Evolutionary conservation across 2,888 invertebrate genomes (phyloP), one percentile per base, ranked within the genome.

Genomic region (Boloria euphrosyne): DNA sequence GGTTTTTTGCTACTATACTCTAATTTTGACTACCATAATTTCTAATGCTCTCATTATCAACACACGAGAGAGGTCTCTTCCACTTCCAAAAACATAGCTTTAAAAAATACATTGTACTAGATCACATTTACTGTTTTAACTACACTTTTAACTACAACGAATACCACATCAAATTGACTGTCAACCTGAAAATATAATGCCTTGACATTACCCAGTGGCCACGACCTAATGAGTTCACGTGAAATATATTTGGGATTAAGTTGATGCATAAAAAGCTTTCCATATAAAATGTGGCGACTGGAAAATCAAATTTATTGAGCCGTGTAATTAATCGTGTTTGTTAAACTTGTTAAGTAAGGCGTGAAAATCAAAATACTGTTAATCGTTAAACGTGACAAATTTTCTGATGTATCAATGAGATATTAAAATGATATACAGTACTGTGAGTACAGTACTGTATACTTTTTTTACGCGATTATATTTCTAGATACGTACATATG

Each of bases 231-330:
- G 62, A 58, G 57, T 58, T 66, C 52, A 62, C 60, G 62, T 66
- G 47, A 59, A 65, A 59, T 65, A 59, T 52, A 52, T 58, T 52
- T n/a, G 53, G 66, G 52, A 66, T 62, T 58, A 58, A 59, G 66
- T 59, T 62, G 62, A 53, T 57, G 43, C 47, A 58, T 58, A 49
- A 43, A 66, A 53, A 47, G 47, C 53, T 44, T 53, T 31, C 31
- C 47, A 53, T 65, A 55, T 57, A 62, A 64, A 67, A 65, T 67
- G 43, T 66, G 59, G 62, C 22, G 10, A 38, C 16, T 49, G 59
- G 59, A 59, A 59, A 59, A 31, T 52, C 58, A 38, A 47, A 52
- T 52, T 66, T 59, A 62, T 62, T 58, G 62, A 52, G 47, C 52
- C 62, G 53, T 22, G 53, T 62, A 62, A 66, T 62, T 52, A 59